phyloP scores from a whole-genome alignment of 2,797 vertebrate genomes.

The Taenioides sp. region DNA sequence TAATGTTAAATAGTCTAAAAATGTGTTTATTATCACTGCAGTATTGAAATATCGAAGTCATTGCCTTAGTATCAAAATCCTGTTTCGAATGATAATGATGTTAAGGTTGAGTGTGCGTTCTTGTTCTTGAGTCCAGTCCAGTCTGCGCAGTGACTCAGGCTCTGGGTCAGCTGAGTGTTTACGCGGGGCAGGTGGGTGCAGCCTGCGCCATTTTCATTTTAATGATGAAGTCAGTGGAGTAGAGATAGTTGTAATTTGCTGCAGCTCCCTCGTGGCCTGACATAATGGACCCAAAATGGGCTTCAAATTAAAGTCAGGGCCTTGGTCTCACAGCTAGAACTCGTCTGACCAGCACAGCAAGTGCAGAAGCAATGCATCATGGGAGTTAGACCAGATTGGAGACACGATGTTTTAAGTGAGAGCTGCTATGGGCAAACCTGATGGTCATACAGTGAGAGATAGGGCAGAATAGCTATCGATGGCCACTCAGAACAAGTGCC shows the following conservation, averaged over 20 bases:
- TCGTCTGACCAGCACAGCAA: slow-evolving; percentile 21
- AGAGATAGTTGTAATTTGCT: slow-evolving; percentile 77
- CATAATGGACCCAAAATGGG: slow-evolving; percentile 78
- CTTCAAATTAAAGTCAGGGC: slow-evolving; percentile 68
- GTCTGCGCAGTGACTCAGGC: slow-evolving; percentile 1
- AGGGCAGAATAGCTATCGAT: background rate
- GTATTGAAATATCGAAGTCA: too few species aligned
- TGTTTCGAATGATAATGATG: background rate
- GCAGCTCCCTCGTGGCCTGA: slow-evolving; percentile 67
- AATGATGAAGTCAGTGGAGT: slow-evolving; percentile 78
- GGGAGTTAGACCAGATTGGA: slow-evolving; percentile 27
- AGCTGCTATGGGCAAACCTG: slow-evolving; percentile 14
- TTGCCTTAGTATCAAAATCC: too few species aligned
- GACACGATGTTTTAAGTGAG: slow-evolving; percentile 11
- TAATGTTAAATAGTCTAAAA: too few species aligned
- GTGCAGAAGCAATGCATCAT: slow-evolving; percentile 34
- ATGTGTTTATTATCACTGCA: too few species aligned
- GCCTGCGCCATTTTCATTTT: slow-evolving; percentile 70
- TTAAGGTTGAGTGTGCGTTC: background rate
- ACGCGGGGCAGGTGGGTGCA: slow-evolving; percentile 62
- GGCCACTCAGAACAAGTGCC: background rate
- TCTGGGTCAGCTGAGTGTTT: slow-evolving; percentile 21
- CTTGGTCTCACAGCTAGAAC: slow-evolving; percentile 55
- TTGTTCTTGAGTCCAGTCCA: slow-evolving; percentile 9
- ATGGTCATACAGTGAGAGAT: background rate